phyloP scores from a whole-genome alignment of 2,113 vertebrate species.

The Stigmatopora argus region DNA sequence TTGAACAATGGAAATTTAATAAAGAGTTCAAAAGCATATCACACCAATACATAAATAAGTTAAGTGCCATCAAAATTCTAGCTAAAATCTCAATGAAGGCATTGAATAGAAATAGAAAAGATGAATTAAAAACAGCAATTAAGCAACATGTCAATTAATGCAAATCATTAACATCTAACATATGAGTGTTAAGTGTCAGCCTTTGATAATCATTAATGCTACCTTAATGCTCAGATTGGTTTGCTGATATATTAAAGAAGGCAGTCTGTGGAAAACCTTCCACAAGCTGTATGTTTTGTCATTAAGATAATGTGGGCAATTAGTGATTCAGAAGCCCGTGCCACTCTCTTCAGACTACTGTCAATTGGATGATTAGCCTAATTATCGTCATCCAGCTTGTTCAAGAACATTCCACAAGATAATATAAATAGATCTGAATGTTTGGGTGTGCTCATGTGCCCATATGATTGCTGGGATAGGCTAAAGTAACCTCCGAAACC shows the following conservation, averaged over 20 bases:
- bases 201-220: background rate
- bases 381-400: conserved; percentile 57
- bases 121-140: background rate
- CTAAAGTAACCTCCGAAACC: no score
- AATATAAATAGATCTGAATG: conserved; percentile 23
- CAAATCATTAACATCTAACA: conserved; percentile 1
- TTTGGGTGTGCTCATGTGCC: no score
- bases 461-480: no score
- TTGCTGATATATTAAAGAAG: conserved; percentile 4
- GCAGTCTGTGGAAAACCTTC: conserved; percentile 20
- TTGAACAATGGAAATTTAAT: conserved; percentile 22
- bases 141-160: background rate
- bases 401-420: conserved; percentile 58
- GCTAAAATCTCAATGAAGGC: background rate
- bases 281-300: conserved; percentile 36
- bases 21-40: conserved; percentile 25
- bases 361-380: conserved; percentile 60
- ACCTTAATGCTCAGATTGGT: conserved; percentile 2
- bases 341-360: conserved; percentile 21
- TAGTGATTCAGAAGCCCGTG: conserved; percentile 41
- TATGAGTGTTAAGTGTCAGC: background rate
- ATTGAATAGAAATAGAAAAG: background rate
- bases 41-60: conserved; percentile 26
- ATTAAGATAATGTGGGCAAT: conserved; percentile 58
- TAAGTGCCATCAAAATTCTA: background rate